These are phyloP conservation scores for Scarus forsteni DNA, from an alignment of 2,797 vertebrate genomes.

Conservation along the genomic window DNA sequence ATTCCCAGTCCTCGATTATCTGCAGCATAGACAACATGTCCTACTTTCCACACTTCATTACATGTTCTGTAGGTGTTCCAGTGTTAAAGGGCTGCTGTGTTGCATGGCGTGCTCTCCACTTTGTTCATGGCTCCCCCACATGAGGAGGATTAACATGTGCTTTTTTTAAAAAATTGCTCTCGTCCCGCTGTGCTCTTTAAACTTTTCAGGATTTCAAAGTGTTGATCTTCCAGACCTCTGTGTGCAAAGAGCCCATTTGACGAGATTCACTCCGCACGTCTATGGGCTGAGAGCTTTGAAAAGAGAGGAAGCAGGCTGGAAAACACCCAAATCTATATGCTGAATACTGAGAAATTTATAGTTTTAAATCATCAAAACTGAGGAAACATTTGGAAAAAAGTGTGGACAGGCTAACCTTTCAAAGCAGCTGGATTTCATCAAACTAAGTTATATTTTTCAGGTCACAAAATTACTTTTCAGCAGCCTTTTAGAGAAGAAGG, in stretches of 20 bases:
- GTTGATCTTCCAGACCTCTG: slow-evolving; percentile 59
- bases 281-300: slow-evolving; percentile 7
- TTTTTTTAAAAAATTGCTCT: slow-evolving; percentile 54
- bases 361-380: too few species aligned
- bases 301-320: not conserved
- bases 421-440: too few species aligned
- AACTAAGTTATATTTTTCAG: too few species aligned
- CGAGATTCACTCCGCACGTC: slow-evolving; percentile 48
- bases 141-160: slow-evolving; percentile 64
- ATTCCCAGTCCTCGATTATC: slow-evolving; percentile 51
- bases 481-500: too few species aligned
- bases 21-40: slow-evolving; percentile 23
- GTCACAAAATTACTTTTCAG: too few species aligned
- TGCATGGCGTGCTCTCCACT: slow-evolving; percentile 29
- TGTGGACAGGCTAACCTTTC: too few species aligned
- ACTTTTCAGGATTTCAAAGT: slow-evolving; percentile 61
- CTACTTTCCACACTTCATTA: slow-evolving; percentile 14
- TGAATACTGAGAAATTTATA: too few species aligned
- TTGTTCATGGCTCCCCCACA: slow-evolving; percentile 26
- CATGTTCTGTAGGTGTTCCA: slow-evolving; percentile 21
- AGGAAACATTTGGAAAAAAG: too few species aligned
- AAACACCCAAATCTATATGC: too few species aligned
- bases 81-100: slow-evolving; percentile 44
- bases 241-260: slow-evolving; percentile 55
- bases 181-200: slow-evolving; percentile 33